Evolutionary conservation across 2,113 vertebrate species (phyloP).

Genomic region (Bujurquina vittata): DNA sequence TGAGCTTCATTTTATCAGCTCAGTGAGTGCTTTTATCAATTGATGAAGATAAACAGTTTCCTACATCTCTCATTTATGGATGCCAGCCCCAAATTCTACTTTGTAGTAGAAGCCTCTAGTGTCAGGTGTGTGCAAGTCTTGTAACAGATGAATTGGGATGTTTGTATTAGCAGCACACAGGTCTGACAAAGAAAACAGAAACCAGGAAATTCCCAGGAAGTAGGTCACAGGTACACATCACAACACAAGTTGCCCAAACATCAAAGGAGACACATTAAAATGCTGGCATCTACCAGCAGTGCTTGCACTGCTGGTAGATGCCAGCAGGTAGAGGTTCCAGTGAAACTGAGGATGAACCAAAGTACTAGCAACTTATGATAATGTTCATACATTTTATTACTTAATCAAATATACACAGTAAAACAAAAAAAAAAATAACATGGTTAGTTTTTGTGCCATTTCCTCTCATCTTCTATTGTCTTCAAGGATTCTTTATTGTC

Average conservation of each 20-base stretch:
- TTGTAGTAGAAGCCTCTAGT: neutral
- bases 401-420: neutral
- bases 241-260: neutral
- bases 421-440: neutral
- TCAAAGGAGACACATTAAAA: neutral
- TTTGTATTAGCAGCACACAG: neutral
- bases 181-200: neutral
- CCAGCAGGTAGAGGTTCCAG: too few species aligned
- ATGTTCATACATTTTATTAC: neutral
- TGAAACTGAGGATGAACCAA: neutral
- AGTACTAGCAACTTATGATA: too few species aligned
- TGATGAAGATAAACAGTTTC: neutral
- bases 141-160: neutral
- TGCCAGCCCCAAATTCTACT: neutral
- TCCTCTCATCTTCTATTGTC: neutral
- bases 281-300: neutral
- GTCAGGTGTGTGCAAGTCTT: neutral
- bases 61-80: neutral
- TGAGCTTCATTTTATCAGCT: neutral
- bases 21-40: neutral
- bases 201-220: constrained; percentile 2
- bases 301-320: too few species aligned
- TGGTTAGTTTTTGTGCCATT: neutral
- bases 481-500: too few species aligned
- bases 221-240: neutral